Conservation (phyloP, 2,113 vertebrate species). For the Pollimyrus isidori region DNA sequence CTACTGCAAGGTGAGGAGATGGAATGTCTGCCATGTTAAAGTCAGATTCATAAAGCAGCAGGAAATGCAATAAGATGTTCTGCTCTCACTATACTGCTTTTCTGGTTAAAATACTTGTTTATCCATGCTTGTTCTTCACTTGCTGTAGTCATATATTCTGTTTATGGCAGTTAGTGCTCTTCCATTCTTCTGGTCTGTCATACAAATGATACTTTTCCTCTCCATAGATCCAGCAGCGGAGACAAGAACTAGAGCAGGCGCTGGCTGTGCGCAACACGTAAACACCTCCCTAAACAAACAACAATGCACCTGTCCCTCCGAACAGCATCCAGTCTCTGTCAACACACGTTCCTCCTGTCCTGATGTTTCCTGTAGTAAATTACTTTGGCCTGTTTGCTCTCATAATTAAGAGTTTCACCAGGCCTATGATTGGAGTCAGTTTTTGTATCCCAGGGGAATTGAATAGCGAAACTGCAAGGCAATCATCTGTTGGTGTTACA, state of each 20-base stretch:
- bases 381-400: neutral
- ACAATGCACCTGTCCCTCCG: neutral
- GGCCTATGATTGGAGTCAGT: constrained; percentile 1
- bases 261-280: constrained; percentile 75
- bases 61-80: neutral
- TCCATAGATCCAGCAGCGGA: constrained; percentile 73
- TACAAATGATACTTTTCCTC: neutral
- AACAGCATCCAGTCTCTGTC: constrained; percentile 29
- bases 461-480: neutral
- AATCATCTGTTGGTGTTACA: neutral
- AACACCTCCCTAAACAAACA: constrained; percentile 20
- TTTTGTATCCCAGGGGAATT: neutral
- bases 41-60: neutral
- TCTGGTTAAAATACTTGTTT: neutral
- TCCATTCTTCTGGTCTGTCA: neutral
- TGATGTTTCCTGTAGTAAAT: constrained; percentile 10
- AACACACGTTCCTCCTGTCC: constrained; percentile 19
- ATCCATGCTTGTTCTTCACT: neutral
- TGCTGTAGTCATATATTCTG: neutral
- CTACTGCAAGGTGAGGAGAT: constrained; percentile 84
- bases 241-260: constrained; percentile 76
- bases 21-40: neutral
- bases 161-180: neutral
- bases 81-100: neutral
- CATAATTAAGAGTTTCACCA: neutral